Evolutionary conservation across 2,113 vertebrate species (phyloP).

Genomic region (Ia io): DNA sequence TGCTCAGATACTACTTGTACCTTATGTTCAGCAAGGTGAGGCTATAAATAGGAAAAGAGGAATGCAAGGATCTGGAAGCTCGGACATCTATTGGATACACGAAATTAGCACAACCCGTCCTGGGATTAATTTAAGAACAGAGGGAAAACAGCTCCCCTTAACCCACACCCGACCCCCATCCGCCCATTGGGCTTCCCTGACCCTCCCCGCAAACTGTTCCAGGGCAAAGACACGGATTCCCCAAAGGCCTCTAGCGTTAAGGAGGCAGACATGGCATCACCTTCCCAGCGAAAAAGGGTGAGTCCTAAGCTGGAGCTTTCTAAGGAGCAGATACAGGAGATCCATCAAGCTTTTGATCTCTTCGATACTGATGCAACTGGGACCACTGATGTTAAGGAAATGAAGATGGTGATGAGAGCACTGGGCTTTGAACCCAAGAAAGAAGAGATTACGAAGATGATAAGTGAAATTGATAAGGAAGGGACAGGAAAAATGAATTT

Average conservation of each 20-base stretch:
- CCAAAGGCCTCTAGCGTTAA: constrained; percentile 75
- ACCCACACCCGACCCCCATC: neutral
- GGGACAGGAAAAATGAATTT: constrained; percentile 94
- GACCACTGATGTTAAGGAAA: constrained; percentile 91
- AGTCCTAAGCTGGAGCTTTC: constrained; percentile 87
- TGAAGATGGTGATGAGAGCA: constrained; percentile 95
- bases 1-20: no score
- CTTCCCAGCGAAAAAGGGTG: constrained; percentile 86
- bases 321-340: constrained; percentile 88
- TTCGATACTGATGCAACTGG: constrained; percentile 93
- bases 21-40: no score
- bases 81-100: no score
- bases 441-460: constrained; percentile 97
- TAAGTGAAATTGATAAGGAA: constrained; percentile 92
- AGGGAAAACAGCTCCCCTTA: no score
- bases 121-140: no score
- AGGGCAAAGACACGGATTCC: neutral
- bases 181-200: rapidly evolving
- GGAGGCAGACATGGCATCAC: constrained; percentile 85
- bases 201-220: neutral
- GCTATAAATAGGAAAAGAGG: no score
- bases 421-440: constrained; percentile 97
- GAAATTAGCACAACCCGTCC: no score
- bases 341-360: constrained; percentile 94
- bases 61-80: no score